Base-by-base conservation (phyloP, 2,797 vertebrate genomes). In the Phylloscopus collybita region DNA sequence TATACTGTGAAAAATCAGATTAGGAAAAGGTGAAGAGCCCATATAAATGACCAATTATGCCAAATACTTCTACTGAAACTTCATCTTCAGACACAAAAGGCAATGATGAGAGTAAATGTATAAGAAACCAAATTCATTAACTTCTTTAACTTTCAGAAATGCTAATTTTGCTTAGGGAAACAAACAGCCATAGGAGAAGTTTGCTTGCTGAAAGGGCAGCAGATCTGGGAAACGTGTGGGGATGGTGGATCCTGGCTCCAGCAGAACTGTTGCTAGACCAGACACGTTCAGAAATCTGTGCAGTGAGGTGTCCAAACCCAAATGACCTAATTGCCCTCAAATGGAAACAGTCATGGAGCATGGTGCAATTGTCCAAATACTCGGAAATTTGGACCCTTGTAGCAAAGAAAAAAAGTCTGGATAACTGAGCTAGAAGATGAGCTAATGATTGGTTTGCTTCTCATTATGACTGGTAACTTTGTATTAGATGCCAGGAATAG, bases 401-500 rank as follows among this genome's bases (percentile, higher is more conserved):
- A 90, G 40, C 2, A 54, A 85, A 86, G 74, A 54, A 32, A 50
- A 45, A 8, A 34, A n/a, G 21, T n/a, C 34, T 61, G 57, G 22
- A 47, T 50, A 59, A 59, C 70, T 81, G 66, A 92, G 80, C 56
- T 72, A 79, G 85, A 38, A 74, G 57, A 92, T 86, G 88, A 96
- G 38, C 62, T 93, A 81, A 86, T 90, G 74, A 85, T 53, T 87
- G 42, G 23, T 85, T 84, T 76, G 20, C 9, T 16, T 61, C 73
- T 81, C 27, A 51, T 94, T 90, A 81, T 69, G 83, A 65, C 76
- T 88, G 27, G 57, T 80, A 71, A 86, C 61, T 91, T 80, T 75
- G 67, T 87, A 26, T 83, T 78, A 88, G 87, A 71, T 72, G 50
- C 90, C 72, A 88, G 72, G 49, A 91, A 86, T 23, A 54, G 65